A percentile compares a stretch with the other conserved stretches of the same genome.
phyloP scores from a whole-genome alignment of 1,140 invertebrate genomes.

The Drosophila lini region DNA sequence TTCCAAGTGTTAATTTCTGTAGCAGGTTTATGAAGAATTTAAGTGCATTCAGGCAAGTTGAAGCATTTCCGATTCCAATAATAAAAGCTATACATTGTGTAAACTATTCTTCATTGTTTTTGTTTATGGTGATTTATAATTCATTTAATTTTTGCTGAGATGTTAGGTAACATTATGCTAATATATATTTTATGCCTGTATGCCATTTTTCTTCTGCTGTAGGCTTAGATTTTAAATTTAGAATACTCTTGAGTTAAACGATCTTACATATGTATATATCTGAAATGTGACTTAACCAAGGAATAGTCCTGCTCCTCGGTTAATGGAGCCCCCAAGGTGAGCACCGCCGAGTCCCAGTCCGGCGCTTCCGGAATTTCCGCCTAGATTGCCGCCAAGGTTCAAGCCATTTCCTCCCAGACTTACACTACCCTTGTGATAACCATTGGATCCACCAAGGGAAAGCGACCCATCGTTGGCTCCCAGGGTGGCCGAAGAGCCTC shows the following conservation, averaged over 20 bases:
- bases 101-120: not conserved
- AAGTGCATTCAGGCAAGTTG: not conserved
- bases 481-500: constrained; percentile 1
- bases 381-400: constrained; percentile 17
- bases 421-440: constrained; percentile 4
- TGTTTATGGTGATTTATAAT: not conserved
- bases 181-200: not conserved
- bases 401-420: constrained; percentile 16
- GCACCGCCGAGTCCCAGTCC: constrained; percentile 17
- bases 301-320: constrained; percentile 22
- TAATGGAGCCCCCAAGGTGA: constrained; percentile 19
- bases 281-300: constrained; percentile 3
- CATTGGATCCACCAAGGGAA: constrained; percentile 5
- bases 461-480: not conserved
- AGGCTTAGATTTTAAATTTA: not conserved
- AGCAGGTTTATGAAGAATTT: not conserved
- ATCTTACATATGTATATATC: not conserved
- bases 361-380: constrained; percentile 1
- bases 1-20: not conserved
- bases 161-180: not conserved
- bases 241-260: constrained; percentile 3
- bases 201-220: not conserved
- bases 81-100: not conserved
- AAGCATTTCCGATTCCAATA: constrained; percentile 16
- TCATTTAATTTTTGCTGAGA: not conserved